Base-by-base conservation (phyloP, 2,113 vertebrate species). In the Coregonus clupeaformis region DNA sequence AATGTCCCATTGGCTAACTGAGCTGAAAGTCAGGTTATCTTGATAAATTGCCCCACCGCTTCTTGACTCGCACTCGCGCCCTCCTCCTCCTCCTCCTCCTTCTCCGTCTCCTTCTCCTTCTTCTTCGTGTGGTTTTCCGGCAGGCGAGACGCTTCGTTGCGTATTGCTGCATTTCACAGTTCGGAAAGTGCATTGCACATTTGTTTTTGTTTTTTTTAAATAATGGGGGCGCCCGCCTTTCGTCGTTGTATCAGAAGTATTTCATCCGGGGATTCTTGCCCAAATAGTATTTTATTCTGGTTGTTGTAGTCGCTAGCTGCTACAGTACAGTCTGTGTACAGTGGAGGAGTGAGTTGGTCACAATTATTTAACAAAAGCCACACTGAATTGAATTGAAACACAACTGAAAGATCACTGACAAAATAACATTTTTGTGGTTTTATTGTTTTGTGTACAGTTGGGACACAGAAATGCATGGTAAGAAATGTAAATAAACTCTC, bases 21-120 rank as follows among this genome's bases (percentile, higher is more conserved):
- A 65, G 27, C 12, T 65, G 24, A 29, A 22, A 29, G n/a, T 18
- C 25, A 16, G 65, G 29, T 32, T 32, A 67, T 67, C 18, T 64
- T 67, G 5, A 36, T 67, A 67, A 22, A 67, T 67, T 29, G 20
- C 65, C 30, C 64, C 65, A 67, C 65, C 65, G 18, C 65, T 27
- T 67, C 4, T 12, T 67, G 27, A 20, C 65, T 67, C 65, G 65
- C 65, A 20, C 65, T 67, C 65, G 65, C 65, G 30, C 65, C 30
- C 65, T 67, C 29, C 6, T 29, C 16, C 14, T 29, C 63, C 27
- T 27, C 62, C 62, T 22, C 63, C 27, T 65, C 16, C 22, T 30
- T 18, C 24, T 27, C 25, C 25, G 9, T 6, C 60, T n/a, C 9
- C 60, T 25, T 64, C 11, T 27, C 2, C 36, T 36, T 36, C 27